A percentile compares a stretch with the other conserved stretches of the same genome.
Evolutionary conservation across 2,888 invertebrate species (phyloP).

Genomic region (Caenorhabditis sp.): DNA sequence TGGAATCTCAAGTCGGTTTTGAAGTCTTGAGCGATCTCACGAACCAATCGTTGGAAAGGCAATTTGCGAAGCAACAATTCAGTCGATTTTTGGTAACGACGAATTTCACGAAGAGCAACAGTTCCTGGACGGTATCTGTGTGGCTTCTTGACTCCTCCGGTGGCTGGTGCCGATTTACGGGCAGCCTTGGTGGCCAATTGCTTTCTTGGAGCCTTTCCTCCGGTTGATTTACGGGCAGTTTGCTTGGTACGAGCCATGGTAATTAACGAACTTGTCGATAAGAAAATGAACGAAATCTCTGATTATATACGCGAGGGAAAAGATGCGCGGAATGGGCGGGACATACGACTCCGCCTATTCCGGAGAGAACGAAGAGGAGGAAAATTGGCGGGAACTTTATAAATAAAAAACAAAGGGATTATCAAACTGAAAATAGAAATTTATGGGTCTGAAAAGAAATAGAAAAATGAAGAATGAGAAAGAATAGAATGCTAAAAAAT

Average conservation of each 20-base stretch:
- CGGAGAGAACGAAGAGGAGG: too few relatives aligned
- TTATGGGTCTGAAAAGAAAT: too few relatives aligned
- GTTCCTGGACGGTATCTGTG: constrained; percentile 96
- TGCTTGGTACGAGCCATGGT: constrained; percentile 60
- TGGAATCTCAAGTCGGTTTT: constrained; percentile 81
- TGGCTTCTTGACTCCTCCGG: constrained; percentile 87
- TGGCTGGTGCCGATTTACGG: constrained; percentile 91
- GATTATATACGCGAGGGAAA: too few relatives aligned
- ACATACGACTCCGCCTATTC: too few relatives aligned
- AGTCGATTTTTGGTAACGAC: constrained; percentile 93
- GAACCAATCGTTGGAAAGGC: constrained; percentile 82
- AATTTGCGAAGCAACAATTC: constrained; percentile 76
- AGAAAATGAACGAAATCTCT: neutral
- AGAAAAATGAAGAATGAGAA: too few relatives aligned
- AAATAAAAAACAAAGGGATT: too few relatives aligned
- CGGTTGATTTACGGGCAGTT: constrained; percentile 55
- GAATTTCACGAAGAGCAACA: constrained; percentile 93
- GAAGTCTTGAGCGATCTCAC: constrained; percentile 56
- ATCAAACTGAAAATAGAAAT: too few relatives aligned
- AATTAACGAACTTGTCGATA: neutral
- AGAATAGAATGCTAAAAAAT: too few relatives aligned
- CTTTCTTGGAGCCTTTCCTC: constrained; percentile 56
- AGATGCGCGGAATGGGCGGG: too few relatives aligned
- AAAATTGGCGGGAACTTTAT: too few relatives aligned
- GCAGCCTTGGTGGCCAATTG: constrained; percentile 74